phyloP scores from a whole-genome alignment of 35 echinoderm and acorn worm genomes.

The Lytechinus variegatus region DNA sequence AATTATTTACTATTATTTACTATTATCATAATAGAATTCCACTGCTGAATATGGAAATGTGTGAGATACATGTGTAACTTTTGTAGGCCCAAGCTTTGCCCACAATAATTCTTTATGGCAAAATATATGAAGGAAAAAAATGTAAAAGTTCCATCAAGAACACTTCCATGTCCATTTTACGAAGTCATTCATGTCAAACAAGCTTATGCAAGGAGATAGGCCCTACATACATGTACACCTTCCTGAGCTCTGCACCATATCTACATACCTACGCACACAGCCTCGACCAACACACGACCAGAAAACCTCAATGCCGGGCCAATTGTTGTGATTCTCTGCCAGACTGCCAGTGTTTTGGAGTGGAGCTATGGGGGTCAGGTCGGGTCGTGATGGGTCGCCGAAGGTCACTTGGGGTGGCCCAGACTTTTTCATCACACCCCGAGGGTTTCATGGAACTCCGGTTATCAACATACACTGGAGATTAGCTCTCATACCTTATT shows the following conservation, averaged over 20 bases:
- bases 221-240: no score
- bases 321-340: not conserved
- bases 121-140: no score
- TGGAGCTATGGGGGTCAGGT: slow-evolving; percentile 40
- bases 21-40: no score
- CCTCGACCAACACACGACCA: not conserved
- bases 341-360: slow-evolving; percentile 36
- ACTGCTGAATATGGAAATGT: no score
- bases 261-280: not conserved
- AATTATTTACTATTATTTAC: no score
- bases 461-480: not conserved
- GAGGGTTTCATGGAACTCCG: slow-evolving; percentile 7
- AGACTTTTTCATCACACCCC: not conserved
- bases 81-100: no score
- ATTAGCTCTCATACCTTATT: not conserved
- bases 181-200: no score
- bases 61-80: no score
- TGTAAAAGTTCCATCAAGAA: no score
- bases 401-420: slow-evolving; percentile 33
- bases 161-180: no score
- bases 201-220: no score
- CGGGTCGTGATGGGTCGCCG: slow-evolving; percentile 16
- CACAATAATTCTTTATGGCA: no score
- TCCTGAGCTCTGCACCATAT: not conserved
- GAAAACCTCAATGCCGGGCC: not conserved